Conservation (phyloP, 2,888 invertebrate genomes). For the Sinohyriopsis cumingii region DNA sequence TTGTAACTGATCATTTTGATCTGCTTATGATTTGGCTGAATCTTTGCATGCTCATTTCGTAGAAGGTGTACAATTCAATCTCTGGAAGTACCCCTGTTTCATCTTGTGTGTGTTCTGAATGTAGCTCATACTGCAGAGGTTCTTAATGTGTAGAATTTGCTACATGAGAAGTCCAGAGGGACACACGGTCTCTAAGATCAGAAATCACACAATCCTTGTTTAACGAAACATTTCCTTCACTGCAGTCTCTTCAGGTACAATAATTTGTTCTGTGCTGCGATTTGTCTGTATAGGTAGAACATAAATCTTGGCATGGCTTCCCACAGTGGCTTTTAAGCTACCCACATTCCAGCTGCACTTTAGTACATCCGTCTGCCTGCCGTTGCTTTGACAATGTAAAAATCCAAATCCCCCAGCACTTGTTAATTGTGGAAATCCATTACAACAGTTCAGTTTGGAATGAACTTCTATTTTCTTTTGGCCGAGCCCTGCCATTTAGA, state of each 20-base stretch:
- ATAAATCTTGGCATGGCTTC: conserved; percentile 19
- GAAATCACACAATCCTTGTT: conserved; percentile 4
- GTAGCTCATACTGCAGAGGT: no score
- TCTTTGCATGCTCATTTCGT: no score
- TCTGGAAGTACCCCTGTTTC: no score
- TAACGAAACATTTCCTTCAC: conserved; percentile 8
- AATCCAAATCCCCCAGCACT: conserved; percentile 16
- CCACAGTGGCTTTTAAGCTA: conserved; percentile 4
- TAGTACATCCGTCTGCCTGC: conserved; percentile 5
- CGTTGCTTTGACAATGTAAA: conserved; percentile 13
- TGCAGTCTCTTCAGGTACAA: not conserved
- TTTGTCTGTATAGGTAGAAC: conserved; percentile 15
- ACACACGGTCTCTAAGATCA: conserved; percentile 10
- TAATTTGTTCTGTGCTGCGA: no score
- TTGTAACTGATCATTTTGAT: no score
- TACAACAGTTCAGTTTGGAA: not conserved
- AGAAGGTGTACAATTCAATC: no score
- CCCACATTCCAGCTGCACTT: conserved; percentile 7
- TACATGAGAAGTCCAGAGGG: not conserved
- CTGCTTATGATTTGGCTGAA: no score
- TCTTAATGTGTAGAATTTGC: not conserved
- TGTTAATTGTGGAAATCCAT: conserved; percentile 6
- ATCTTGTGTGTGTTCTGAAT: no score
- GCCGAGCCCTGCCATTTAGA: conserved; percentile 11
- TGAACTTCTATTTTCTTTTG: conserved; percentile 6